Evolutionary conservation across 2,888 invertebrate species (phyloP), one percentile per base, ranked within the genome.

Genomic region (Pseudococcus longispinus): DNA sequence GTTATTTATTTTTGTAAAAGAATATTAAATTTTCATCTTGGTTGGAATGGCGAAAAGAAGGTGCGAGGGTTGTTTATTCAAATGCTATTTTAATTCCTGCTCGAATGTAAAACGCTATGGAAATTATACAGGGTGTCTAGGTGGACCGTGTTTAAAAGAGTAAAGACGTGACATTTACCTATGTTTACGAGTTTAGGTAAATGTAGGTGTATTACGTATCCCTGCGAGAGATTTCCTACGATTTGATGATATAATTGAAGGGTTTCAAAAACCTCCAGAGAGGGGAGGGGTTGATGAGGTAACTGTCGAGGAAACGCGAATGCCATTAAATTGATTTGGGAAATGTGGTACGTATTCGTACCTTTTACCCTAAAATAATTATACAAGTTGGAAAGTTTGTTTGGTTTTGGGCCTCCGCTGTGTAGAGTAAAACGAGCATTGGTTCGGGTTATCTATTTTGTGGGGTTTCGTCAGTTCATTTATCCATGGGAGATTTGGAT

Each of bases 291-390:
- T 1, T 3, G 42, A 11, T 8, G 20, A 42, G n/a, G 42, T 29
- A 18, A 23, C 77, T 26, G 20, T 18, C 29, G 37, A 42, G 42
- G 11, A 80, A 20, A 60, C 20, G 20, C 60, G 20, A 60, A 23
- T 60, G 60, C 60, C 60, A 42, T 42, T 80, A 80, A 80, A 80
- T 80, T 42, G 77, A 80, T 80, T 80, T 42, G 37, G 42, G 77
- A 80, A 80, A 80, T 74, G 32, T 1, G 32, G 32, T 60, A 60
- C 60, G 20, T 60, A 23, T 9, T 23, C 9, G 60, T 20, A 60
- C 70, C 29, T 20, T 80, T 80, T 42, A 80, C 77, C 77, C 77
- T 80, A 42, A 80, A 80, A 42, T 80, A 80, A 80, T 80, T 80
- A 80, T 29, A 80, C 42, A 42, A 80, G 37, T 80, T 80, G 37